Percentiles rank a stretch among this genome's conserved stretches.
Conservation (phyloP, 2,888 invertebrate species). For the Fissipunctia ypsillon region DNA sequence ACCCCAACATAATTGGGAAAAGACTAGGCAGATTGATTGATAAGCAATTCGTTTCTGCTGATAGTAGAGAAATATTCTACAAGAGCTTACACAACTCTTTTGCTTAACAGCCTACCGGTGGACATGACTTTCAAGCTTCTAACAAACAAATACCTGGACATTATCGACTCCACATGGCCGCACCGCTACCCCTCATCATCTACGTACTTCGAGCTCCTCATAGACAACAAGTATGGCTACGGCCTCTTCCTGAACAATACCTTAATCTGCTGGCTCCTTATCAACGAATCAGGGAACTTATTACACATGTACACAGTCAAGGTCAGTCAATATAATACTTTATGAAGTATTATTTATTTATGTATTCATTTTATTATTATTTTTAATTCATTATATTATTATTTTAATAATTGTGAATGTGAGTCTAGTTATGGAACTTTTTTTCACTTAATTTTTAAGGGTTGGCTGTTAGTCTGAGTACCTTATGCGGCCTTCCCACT, state of each 20-base stretch:
- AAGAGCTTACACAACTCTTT: neutral
- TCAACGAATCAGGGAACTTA: constrained; percentile 78
- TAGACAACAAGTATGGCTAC: constrained; percentile 74
- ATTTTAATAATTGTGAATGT: neutral
- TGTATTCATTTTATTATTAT: no score
- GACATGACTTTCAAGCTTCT: constrained; percentile 69
- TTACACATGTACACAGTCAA: constrained; percentile 78
- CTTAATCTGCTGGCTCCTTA: constrained; percentile 75
- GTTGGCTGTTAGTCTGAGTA: neutral
- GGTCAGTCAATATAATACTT: no score
- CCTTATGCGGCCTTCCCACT: neutral
- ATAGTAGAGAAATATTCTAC: no score
- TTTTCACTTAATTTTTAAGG: neutral
- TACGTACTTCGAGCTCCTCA: constrained; percentile 74
- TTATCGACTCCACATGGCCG: constrained; percentile 77
- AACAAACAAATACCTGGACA: constrained; percentile 68
- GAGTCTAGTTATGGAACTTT: no score
- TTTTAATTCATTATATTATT: neutral
- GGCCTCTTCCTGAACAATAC: constrained; percentile 73
- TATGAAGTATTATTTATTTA: no score
- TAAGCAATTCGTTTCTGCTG: neutral
- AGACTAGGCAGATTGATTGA: no score
- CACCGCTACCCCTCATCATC: constrained; percentile 72
- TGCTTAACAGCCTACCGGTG: constrained; percentile 69
- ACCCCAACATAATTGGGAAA: no score